Conservation (phyloP, 1,140 invertebrate species). For the Melipona quadrifasciata region DNA sequence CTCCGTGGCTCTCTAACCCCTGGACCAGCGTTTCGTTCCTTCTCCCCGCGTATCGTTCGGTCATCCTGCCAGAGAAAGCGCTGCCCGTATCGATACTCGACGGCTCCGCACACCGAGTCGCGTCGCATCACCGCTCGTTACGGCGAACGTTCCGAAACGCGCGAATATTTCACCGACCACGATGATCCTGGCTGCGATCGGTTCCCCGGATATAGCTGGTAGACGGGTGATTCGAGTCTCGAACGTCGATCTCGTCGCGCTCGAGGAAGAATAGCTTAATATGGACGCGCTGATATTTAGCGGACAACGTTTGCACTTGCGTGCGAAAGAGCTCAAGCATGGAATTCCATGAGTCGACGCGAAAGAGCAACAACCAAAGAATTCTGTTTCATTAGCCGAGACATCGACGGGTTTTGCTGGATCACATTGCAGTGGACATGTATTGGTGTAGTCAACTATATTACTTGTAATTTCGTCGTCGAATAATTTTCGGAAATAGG, state of each 20-base stretch:
- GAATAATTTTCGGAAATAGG: slow-evolving; percentile 32
- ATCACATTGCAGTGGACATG: slow-evolving; percentile 31
- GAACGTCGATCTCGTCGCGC: no score
- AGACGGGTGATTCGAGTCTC: no score
- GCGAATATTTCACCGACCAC: neutral
- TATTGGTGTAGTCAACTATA: slow-evolving; percentile 18
- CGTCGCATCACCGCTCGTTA: no score
- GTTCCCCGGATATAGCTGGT: no score
- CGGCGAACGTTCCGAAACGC: no score
- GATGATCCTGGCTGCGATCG: no score
- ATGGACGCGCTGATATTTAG: no score
- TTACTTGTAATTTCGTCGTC: slow-evolving; percentile 15
- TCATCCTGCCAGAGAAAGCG: neutral
- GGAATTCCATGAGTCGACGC: neutral
- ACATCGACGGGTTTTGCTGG: slow-evolving; percentile 17
- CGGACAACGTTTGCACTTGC: no score
- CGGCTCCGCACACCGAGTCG: no score
- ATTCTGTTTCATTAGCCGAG: slow-evolving; percentile 18
- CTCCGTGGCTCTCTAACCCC: slow-evolving; percentile 21
- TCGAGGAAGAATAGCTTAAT: no score
- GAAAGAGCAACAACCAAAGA: slow-evolving; percentile 7
- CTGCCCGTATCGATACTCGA: no score
- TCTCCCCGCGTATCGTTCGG: neutral
- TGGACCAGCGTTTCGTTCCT: neutral
- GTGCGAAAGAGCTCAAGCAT: no score